These are phyloP conservation scores for Cryptotermes secundus DNA, from an alignment of 1,140 invertebrate species.

Conservation along the genomic window DNA sequence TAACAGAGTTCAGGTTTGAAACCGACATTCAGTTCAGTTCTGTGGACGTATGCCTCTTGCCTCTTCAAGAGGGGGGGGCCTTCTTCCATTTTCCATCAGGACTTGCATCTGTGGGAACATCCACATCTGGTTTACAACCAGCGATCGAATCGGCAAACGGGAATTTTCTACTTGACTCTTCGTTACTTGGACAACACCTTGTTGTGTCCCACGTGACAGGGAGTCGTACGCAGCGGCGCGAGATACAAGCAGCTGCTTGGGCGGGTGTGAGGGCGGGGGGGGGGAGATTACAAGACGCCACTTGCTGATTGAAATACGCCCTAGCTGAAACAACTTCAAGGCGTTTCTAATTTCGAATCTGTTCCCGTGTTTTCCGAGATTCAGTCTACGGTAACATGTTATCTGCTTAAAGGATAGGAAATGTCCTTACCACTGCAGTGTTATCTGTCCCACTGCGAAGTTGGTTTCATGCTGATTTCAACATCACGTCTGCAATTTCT, in stretches of 20 bases:
- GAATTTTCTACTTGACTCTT: constrained; percentile 3
- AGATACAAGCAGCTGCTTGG: background rate
- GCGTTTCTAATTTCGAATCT: constrained; percentile 8
- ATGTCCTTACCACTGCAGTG: background rate
- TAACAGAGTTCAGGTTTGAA: no score
- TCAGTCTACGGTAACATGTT: background rate
- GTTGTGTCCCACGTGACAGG: background rate
- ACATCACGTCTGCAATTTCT: background rate
- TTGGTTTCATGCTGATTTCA: background rate
- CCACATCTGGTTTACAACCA: background rate
- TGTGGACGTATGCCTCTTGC: background rate
- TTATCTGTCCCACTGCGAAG: background rate
- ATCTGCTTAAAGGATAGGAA: background rate
- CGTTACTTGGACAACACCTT: background rate
- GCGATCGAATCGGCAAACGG: background rate
- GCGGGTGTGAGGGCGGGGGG: no score
- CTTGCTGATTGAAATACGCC: constrained; percentile 10
- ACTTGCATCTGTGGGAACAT: constrained; percentile 3
- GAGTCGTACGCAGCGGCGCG: background rate
- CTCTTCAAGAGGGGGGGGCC: no score
- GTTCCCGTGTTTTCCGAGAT: background rate
- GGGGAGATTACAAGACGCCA: background rate
- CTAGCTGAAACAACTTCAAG: constrained; percentile 1
- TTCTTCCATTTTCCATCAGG: background rate
- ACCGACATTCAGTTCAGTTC: background rate